Base-by-base conservation (phyloP, 2,113 vertebrate genomes). In the Rhynchomys soricoides region DNA sequence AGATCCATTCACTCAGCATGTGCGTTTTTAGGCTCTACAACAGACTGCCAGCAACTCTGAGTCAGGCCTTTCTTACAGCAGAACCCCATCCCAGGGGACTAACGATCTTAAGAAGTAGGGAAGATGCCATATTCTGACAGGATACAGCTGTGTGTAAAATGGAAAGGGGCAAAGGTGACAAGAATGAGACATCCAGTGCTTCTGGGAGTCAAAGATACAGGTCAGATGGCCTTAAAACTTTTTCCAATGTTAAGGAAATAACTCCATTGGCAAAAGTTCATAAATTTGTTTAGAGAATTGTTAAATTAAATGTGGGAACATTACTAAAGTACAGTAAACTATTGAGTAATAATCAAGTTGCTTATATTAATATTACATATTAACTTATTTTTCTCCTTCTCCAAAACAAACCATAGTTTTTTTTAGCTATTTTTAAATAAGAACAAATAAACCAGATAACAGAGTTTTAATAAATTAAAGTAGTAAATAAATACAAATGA, bases 51-150 rank as follows among this genome's bases (percentile, higher is more conserved):
- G 64, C 22, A 91, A 64, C 50, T 3, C 7, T 62, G 75, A 96
- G 95, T 82, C 90, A 97, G 7, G n/a, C 64, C 89, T 79, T 89
- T 96, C 90, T 92, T 78, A 91, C 52, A 85, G 95, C 50, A 90
- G 26, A 83, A 48, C 1, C n/a, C n/a, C 15, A 64, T 50, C 92
- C 79, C 40, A 68, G 87, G 90, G 24, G 78, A 83, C 4, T 59
- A 62, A 8, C 62, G 86, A 81, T 64, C 91, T 74, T 95, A 40
- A 83, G 89, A 95, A 93, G 82, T 29, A 85, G 85, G 85, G 50
- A 95, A 66, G 37, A 86, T 34, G 93, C 52, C 50, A 5, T 55
- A 73, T 97, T 96, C 97, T 64, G 87, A 83, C 91, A 96, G 90
- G 83, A 0, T 45, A 88, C 71, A 37, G 10, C 85, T 78, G 78